Evolutionary conservation across 2,888 invertebrate genomes (phyloP).

Genomic region (Drosophila kambysellisi): DNA sequence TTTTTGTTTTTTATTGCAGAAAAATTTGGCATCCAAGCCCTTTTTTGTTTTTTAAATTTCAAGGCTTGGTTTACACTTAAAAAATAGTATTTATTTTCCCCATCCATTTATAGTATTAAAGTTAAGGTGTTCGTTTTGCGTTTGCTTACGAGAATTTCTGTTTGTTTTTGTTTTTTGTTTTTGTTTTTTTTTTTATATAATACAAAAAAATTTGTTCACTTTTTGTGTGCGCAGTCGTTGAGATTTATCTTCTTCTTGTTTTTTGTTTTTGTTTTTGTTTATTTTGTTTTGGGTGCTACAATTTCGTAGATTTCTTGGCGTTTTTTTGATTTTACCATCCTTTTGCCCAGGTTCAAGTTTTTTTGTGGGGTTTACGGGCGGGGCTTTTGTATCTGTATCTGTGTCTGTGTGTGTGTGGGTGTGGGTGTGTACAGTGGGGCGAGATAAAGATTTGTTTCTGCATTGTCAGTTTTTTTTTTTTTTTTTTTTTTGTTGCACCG

Average conservation of each 20-base stretch:
- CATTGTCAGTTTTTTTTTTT: conserved; percentile 8
- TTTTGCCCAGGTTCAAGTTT: conserved; percentile 1
- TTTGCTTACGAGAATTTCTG: conserved; percentile 31
- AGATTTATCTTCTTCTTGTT: conserved; percentile 58
- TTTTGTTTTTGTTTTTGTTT: conserved; percentile 31
- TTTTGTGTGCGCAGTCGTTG: conserved; percentile 78
- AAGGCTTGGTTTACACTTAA: conserved; percentile 74
- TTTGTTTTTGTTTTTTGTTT: conserved; percentile 23
- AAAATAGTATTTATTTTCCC: conserved; percentile 63
- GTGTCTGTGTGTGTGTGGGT: conserved; percentile 27
- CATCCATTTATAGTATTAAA: conserved; percentile 29
- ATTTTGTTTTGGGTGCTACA: conserved; percentile 40
- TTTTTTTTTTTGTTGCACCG: conserved; percentile 2
- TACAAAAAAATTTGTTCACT: conserved; percentile 74
- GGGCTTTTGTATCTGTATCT: conserved; percentile 24
- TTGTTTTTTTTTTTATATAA: conserved; percentile 59
- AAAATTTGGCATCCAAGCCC: conserved; percentile 76
- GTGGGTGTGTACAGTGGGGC: conserved; percentile 47
- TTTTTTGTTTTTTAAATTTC: conserved; percentile 45
- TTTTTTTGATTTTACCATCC: not conserved
- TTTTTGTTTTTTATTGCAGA: conserved; percentile 58
- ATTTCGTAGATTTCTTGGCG: conserved; percentile 35
- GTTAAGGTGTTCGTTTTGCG: conserved; percentile 39
- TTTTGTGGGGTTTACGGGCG: conserved; percentile 23
- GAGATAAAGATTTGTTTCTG: conserved; percentile 19